These are phyloP conservation scores for Oceanites oceanicus DNA, from an alignment of 2,113 vertebrate genomes.

Conservation along the genomic window DNA sequence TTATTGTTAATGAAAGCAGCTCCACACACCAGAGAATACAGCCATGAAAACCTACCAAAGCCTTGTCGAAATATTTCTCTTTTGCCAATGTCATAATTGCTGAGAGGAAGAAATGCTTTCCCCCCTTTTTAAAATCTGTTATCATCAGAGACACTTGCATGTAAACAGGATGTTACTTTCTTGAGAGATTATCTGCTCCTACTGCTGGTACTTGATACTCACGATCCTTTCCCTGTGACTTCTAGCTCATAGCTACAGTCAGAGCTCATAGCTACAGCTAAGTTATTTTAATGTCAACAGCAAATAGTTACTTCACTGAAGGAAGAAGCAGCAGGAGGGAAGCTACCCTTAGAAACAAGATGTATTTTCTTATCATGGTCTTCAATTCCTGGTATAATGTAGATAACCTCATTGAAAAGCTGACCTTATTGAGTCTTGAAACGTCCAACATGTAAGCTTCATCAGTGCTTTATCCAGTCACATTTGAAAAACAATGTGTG, in stretches of 20 bases:
- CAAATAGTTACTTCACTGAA: not conserved
- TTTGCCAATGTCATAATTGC: not conserved
- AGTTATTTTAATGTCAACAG: not conserved
- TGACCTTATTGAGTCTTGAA: not conserved
- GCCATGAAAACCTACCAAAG: not conserved
- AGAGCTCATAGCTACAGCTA: not conserved
- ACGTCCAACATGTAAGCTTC: not conserved
- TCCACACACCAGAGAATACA: not conserved
- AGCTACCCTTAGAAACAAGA: not conserved
- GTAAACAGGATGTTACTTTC: not conserved
- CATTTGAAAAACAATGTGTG: not conserved
- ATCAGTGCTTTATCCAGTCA: not conserved
- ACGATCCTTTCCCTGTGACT: not conserved
- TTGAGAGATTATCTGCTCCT: not conserved
- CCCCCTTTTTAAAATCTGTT: not conserved
- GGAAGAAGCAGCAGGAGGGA: not conserved
- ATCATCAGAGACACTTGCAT: not conserved
- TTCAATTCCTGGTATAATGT: not conserved
- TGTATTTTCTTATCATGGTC: not conserved
- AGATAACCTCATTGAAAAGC: not conserved
- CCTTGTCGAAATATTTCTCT: not conserved
- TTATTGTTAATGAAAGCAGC: conserved; percentile 4
- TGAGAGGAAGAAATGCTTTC: not conserved
- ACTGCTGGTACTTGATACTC: not conserved
- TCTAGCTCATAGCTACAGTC: not conserved